phyloP scores from a whole-genome alignment of 2,888 invertebrate species.

The Hermaeophaga mercurialis region DNA sequence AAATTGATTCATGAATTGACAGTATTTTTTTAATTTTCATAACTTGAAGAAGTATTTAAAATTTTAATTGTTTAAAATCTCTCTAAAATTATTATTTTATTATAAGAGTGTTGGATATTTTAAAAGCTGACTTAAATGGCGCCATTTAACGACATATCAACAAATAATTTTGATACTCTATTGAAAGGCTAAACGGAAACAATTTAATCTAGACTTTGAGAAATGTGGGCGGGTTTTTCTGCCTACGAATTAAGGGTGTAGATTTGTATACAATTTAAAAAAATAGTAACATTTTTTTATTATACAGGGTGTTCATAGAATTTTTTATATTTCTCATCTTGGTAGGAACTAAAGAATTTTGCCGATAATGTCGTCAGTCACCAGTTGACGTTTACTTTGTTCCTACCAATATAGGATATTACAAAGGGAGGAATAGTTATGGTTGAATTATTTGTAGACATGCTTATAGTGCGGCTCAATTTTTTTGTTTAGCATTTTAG shows the following conservation, averaged over 20 bases:
- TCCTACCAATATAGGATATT: too few relatives aligned
- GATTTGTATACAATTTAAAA: slow-evolving; percentile 29
- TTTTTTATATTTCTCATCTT: too few relatives aligned
- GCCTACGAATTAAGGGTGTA: slow-evolving; percentile 15
- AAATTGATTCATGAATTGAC: too few relatives aligned
- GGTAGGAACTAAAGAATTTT: too few relatives aligned
- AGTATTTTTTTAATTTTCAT: background rate
- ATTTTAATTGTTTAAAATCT: too few relatives aligned
- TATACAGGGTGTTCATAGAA: background rate
- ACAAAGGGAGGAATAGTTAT: too few relatives aligned
- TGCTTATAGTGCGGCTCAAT: background rate
- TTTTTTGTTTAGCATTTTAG: background rate
- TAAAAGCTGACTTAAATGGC: too few relatives aligned
- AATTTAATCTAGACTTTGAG: slow-evolving; percentile 23
- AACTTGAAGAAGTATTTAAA: background rate
- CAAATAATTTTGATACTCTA: slow-evolving; percentile 30
- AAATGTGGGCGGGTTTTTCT: slow-evolving; percentile 26
- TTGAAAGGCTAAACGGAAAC: slow-evolving; percentile 22
- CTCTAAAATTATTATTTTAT: too few relatives aligned
- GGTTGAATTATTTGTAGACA: too few relatives aligned
- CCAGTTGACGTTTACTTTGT: too few relatives aligned
- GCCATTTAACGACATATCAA: slow-evolving; percentile 31
- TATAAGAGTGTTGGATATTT: too few relatives aligned
- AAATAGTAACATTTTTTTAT: slow-evolving; percentile 1
- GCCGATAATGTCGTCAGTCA: too few relatives aligned